These are phyloP conservation scores for Parazoanthus atlanticus DNA, from an alignment of 92 coral and sea anemone species.

Conservation along the genomic window DNA sequence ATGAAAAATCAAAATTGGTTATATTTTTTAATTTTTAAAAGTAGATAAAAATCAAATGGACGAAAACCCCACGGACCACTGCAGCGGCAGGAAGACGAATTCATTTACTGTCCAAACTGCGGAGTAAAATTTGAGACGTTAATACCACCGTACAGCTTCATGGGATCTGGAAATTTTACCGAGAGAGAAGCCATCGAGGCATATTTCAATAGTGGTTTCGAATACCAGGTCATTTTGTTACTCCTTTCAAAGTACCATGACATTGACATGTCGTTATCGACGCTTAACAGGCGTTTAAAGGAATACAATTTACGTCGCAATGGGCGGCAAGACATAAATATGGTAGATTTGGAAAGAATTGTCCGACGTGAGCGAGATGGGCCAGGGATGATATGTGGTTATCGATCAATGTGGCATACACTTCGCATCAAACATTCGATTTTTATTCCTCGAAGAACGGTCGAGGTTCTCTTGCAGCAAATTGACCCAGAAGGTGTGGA, in stretches of 20 bases:
- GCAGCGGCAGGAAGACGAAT: slow-evolving; percentile 15
- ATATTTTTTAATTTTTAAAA: no score
- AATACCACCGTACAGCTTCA: not conserved
- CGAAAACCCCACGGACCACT: no score
- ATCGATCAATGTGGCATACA: slow-evolving; percentile 59
- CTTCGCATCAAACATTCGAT: slow-evolving; percentile 50
- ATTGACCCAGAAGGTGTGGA: slow-evolving; percentile 52
- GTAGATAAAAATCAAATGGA: no score
- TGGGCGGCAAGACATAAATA: no score
- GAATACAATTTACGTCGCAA: slow-evolving; percentile 12
- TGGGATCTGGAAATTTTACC: slow-evolving; percentile 14
- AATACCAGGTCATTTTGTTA: slow-evolving; percentile 51
- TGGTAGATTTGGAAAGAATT: slow-evolving; percentile 21
- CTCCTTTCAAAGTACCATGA: slow-evolving; percentile 63
- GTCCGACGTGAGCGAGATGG: slow-evolving; percentile 52
- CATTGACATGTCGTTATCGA: slow-evolving; percentile 52
- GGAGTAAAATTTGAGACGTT: slow-evolving; percentile 18
- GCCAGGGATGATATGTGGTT: slow-evolving; percentile 40
- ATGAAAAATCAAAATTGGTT: no score
- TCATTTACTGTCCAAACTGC: slow-evolving; percentile 21
- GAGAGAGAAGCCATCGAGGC: slow-evolving; percentile 54
- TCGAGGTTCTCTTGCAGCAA: slow-evolving; percentile 39
- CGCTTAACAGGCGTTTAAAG: slow-evolving; percentile 50
- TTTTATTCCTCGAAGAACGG: slow-evolving; percentile 40
- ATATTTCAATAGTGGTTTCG: slow-evolving; percentile 59